Evolutionary conservation across 2,113 vertebrate genomes (phyloP).

Genomic region (Planiliza haematocheilus): DNA sequence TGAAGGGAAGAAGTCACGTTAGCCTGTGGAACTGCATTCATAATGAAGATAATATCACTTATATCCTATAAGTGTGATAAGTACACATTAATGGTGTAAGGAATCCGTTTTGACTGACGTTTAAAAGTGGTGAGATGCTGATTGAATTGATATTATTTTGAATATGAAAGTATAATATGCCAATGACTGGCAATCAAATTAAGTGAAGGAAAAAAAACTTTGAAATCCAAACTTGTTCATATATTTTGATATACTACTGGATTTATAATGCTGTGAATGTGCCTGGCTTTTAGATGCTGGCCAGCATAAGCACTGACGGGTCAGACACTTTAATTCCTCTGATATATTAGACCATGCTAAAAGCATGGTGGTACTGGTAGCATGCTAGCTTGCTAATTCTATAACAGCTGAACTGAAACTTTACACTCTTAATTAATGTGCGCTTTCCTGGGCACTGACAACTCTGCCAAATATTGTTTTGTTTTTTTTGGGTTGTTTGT

Average conservation of each 20-base stretch:
- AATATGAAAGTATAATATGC: neutral
- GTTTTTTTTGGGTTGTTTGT: too few relatives aligned
- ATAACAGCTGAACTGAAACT: neutral
- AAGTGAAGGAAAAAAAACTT: too few relatives aligned
- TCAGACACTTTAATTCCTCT: too few relatives aligned
- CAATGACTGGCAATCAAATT: too few relatives aligned
- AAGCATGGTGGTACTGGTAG: neutral
- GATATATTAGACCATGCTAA: neutral
- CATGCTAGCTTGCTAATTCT: neutral
- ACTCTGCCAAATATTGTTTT: too few relatives aligned
- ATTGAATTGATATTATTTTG: neutral
- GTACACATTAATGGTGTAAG: too few relatives aligned
- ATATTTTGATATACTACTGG: constrained; percentile 27
- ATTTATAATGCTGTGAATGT: constrained; percentile 30
- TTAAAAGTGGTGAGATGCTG: neutral
- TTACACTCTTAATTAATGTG: too few relatives aligned
- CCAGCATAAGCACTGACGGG: neutral
- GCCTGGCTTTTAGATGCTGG: neutral
- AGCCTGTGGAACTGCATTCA: neutral
- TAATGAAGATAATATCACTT: neutral
- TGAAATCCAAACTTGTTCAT: constrained; percentile 19
- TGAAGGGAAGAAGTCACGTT: neutral
- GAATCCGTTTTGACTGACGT: neutral
- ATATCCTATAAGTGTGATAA: too few relatives aligned
- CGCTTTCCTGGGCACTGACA: too few relatives aligned